These are phyloP conservation scores for Isurus oxyrinchus DNA, from an alignment of 2,113 vertebrate genomes.

Conservation along the genomic window DNA sequence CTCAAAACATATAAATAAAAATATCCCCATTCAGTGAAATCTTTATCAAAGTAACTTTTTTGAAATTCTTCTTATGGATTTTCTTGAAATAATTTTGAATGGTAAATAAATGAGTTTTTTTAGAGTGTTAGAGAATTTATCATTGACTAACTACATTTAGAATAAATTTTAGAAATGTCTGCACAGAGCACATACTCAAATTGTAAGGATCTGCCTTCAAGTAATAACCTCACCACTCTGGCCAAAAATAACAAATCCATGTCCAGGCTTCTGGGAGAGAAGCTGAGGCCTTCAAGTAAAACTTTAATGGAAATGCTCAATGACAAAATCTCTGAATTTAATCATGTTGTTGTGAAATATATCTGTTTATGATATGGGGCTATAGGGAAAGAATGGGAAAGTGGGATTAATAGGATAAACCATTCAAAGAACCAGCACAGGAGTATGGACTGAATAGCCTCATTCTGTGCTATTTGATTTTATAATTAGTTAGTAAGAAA, in stretches of 20 bases:
- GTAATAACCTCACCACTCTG: neutral
- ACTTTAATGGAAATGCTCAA: neutral
- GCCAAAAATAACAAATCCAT: neutral
- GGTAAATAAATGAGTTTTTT: too few relatives aligned
- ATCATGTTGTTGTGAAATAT: neutral
- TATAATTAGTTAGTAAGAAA: neutral
- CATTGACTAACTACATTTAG: too few relatives aligned
- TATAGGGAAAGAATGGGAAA: neutral
- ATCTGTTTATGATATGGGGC: neutral
- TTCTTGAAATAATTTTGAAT: too few relatives aligned
- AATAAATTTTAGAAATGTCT: too few relatives aligned
- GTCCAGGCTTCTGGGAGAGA: neutral
- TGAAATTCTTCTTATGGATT: neutral
- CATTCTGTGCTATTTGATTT: neutral
- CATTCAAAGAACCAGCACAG: neutral
- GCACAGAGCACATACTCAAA: neutral
- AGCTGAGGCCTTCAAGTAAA: neutral
- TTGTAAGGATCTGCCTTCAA: neutral
- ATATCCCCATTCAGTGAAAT: neutral
- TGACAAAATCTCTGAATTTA: neutral
- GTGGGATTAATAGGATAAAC: neutral
- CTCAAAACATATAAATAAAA: neutral
- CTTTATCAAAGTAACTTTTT: neutral
- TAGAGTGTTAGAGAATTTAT: too few relatives aligned
- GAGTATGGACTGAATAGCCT: neutral